Base-by-base conservation (phyloP, 2,888 invertebrate species). In the Dasysyrphus tricinctus region DNA sequence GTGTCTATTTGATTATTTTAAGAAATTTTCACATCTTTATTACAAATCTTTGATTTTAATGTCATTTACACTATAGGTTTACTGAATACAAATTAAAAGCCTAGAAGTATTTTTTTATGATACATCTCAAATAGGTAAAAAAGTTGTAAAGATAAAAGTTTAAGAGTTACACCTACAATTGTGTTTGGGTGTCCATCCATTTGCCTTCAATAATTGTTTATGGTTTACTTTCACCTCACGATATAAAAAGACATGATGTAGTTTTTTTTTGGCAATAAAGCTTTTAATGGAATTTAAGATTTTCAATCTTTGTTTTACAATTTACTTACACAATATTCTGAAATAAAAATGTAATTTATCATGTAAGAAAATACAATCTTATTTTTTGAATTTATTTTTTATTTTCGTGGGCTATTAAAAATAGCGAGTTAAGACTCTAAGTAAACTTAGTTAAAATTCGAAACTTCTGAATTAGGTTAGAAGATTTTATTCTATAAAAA, bases 151-250 rank as follows among this genome's bases (percentile, higher is more conserved):
- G 74, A 84, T 84, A 75, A 7, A 7, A 42, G 1, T 61, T 42
- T 61, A 3, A 59, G 61, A 32, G 56, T 57, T 70, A 83, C 79
- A 79, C 79, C 83, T 83, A 79, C 79, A 61, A 61, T 61, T 42
- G 34, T 56, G 2, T 5, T 54, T 34, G 16, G n/a, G 3, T 24
- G 54, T 39, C 42, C 47, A 74, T 39, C 42, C 47, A 74, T 67
- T 67, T 77, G 77, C 65, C 79, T 74, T 70, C 69, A 83, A 79
- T 75, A 16, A 57, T 78, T 59, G 37, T 74, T 14, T 54, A 29
- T 56, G 3, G 49, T 70, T 69, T 63, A 72, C 79, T 84, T 84
- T 84, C 83, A 80, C 79, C 79, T 72, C 57, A 42, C 19, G 39
- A 73, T 49, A 11, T 14, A 47, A 51, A 11, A 19, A 47, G 51